Evolutionary conservation across 1,140 invertebrate genomes (phyloP), one percentile per base, ranked within the genome.

Genomic region (Lordiphosa stackelbergi): DNA sequence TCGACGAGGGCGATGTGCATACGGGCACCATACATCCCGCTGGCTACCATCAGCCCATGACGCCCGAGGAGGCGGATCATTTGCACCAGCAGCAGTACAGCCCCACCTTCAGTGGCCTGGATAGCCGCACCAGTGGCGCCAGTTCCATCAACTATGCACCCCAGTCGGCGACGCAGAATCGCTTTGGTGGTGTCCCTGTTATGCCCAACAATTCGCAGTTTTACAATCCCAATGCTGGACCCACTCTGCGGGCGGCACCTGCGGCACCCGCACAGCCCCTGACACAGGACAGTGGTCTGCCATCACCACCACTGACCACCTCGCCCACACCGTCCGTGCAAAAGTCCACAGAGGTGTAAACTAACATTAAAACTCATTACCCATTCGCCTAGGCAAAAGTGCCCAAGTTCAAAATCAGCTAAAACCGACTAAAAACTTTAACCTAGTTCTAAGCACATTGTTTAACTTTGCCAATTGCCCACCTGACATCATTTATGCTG

Each of bases 321-420:
- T 87, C 85, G 34, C 86, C 87, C 40, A 78, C 83, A 9, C 85
- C 85, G 13, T 87, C 83, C 7, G 73, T 79, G 40, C 85, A 87
- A 62, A 85, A 78, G 57, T 88, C 87, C 55, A 88, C 87, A 9
- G 87, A 88, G 73, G 87, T 88, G 28, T 88, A 85, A 61, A 51
- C 52, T 69, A 22, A 47, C 34, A 54, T 34, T 45, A 56, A 73
- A 54, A 57, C 34, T 28, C 40, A 63, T 46, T 53, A 34, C 47
- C 40, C 56, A 54, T 46, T 45, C 57, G 63, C 48, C 47, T 40
- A 13, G 55, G 51, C 51, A 57, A 61, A 77, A 70, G 73, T 78
- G 66, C 43, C 43, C 71, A 84, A 85, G 78, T 84, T 84, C 78
- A 84, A 84, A 84, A 84, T 60, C 62, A 52, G 62, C 42, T 51